These are phyloP conservation scores for Aporrectodea caliginosa DNA, from an alignment of 1,140 invertebrate genomes.

Conservation along the genomic window DNA sequence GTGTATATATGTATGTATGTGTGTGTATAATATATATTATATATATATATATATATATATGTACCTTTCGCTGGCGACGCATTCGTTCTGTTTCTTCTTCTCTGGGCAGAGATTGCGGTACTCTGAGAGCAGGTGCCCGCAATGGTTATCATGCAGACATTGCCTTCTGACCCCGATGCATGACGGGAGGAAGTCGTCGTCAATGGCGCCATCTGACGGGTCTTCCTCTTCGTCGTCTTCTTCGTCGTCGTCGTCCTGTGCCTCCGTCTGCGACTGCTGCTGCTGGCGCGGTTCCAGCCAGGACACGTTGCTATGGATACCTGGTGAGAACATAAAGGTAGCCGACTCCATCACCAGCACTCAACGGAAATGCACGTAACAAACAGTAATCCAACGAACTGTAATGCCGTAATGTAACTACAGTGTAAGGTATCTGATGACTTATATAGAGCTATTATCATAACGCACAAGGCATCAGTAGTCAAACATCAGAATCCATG, in stretches of 20 bases:
- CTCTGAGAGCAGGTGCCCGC: background rate
- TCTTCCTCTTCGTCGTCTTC: conserved; percentile 1
- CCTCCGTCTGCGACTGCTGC: background rate
- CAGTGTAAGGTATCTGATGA: too few relatives aligned
- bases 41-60: too few relatives aligned
- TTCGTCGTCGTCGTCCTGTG: background rate
- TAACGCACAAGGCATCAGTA: too few relatives aligned
- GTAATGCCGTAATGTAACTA: too few relatives aligned
- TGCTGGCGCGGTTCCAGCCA: background rate
- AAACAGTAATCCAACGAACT: too few relatives aligned
- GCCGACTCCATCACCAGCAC: too few relatives aligned
- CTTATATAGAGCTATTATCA: too few relatives aligned
- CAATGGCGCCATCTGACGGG: background rate
- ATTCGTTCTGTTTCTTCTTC: conserved; percentile 14
- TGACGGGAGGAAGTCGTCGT: background rate
- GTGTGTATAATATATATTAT: too few relatives aligned
- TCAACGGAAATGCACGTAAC: too few relatives aligned
- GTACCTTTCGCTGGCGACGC: conserved; percentile 17
- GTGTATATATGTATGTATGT: too few relatives aligned
- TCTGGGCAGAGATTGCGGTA: conserved; percentile 11
- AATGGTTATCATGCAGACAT: conserved; percentile 12
- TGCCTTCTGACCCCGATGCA: conserved; percentile 17
- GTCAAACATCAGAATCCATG: background rate
- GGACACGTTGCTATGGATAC: background rate
- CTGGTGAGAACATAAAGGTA: too few relatives aligned